Percentiles rank a stretch among this genome's conserved stretches.
Conservation (phyloP, 2,113 vertebrate species). For the Amblyornis subalaris region DNA sequence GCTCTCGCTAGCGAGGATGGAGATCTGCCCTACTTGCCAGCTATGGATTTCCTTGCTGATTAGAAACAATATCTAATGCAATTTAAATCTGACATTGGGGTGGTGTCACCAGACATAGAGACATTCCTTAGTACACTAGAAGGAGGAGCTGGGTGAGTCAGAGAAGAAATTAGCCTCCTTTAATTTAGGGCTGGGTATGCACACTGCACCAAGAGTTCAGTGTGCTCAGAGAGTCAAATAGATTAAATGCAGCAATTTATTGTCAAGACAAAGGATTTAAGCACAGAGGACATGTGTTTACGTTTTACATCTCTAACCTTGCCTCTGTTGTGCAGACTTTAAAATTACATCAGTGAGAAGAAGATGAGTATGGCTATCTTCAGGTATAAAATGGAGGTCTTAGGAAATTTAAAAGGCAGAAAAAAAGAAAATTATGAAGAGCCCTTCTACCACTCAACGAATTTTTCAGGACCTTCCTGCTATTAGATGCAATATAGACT, state of each 20-base stretch:
- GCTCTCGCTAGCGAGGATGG: background rate
- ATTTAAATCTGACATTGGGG: background rate
- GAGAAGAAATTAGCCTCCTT: background rate
- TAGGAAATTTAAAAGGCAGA: background rate
- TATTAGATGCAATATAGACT: slow-evolving; percentile 40
- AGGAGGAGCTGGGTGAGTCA: background rate
- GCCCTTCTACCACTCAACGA: background rate
- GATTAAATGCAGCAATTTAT: background rate
- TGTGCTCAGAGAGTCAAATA: background rate
- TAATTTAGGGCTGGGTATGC: background rate
- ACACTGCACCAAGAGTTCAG: background rate
- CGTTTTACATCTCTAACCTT: background rate
- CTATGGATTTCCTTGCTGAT: background rate
- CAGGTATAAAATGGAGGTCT: background rate
- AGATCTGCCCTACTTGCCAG: background rate
- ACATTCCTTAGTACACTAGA: background rate
- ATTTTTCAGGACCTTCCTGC: background rate
- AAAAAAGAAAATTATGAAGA: background rate
- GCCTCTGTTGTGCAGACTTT: background rate
- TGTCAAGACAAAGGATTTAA: background rate
- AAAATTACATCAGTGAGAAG: background rate
- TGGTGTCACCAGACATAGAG: background rate
- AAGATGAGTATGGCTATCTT: background rate
- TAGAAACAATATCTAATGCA: background rate
- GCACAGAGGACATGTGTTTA: background rate